Conservation (phyloP, 2,113 vertebrate species). For the Passerina amoena region DNA sequence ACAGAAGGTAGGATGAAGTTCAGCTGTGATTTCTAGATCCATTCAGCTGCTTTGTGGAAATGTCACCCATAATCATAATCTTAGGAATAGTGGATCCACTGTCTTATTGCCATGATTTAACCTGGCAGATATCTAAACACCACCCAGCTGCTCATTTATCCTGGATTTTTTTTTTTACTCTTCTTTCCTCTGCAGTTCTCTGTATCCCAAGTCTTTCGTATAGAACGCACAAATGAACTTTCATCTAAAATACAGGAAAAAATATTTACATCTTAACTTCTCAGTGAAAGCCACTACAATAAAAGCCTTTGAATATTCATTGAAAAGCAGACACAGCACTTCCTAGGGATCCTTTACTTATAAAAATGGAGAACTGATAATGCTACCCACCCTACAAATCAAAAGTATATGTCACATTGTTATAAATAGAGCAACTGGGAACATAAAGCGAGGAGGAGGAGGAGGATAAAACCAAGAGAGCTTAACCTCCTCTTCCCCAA, state of each 20-base stretch:
- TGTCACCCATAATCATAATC: neutral
- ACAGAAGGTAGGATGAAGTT: neutral
- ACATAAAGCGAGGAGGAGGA: neutral
- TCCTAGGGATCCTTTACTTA: neutral
- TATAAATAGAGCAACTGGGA: constrained; percentile 9
- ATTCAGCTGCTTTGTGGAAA: neutral
- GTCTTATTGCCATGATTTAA: neutral
- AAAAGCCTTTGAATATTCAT: neutral
- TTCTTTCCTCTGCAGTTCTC: neutral
- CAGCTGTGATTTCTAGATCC: neutral
- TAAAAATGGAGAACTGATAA: neutral
- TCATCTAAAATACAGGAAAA: neutral
- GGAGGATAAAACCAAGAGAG: neutral
- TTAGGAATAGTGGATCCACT: neutral
- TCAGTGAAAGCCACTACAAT: neutral
- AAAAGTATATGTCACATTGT: neutral
- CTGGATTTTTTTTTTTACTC: neutral
- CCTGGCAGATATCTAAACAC: neutral
- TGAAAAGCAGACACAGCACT: neutral
- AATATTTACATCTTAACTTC: neutral
- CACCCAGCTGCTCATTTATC: neutral
- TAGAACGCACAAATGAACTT: neutral
- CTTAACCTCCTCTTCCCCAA: neutral
- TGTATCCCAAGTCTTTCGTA: neutral
- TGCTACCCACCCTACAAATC: neutral